These are phyloP conservation scores for Barnardius zonarius DNA, from an alignment of 2,113 vertebrate species.

Conservation along the genomic window DNA sequence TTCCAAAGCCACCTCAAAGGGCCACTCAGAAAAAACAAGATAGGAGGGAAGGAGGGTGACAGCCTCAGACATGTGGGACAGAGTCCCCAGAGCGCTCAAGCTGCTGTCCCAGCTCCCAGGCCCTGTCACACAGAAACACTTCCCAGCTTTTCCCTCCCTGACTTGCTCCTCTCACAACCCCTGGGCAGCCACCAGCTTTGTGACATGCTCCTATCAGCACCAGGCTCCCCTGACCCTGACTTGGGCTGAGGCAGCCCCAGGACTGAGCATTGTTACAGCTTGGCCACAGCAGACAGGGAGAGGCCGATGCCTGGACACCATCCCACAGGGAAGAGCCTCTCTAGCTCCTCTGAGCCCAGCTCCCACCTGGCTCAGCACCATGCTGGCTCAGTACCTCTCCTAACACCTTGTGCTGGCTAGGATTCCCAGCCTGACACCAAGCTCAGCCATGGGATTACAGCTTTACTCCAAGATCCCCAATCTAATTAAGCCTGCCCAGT, in stretches of 20 bases:
- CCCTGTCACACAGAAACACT: neutral
- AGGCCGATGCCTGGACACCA: neutral
- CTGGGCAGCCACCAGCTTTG: neutral
- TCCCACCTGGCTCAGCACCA: rapidly evolving
- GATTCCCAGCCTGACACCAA: neutral
- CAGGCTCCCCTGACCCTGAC: neutral
- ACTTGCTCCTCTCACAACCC: neutral
- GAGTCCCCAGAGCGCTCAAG: neutral
- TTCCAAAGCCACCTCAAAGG: neutral
- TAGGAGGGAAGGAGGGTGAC: neutral
- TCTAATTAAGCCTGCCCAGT: conserved; percentile 31
- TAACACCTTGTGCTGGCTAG: neutral
- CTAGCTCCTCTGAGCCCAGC: rapidly evolving
- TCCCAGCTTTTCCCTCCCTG: neutral
- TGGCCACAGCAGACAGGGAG: neutral
- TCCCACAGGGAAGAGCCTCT: neutral
- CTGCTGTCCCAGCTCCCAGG: neutral
- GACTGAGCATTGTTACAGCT: neutral
- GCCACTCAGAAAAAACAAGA: neutral
- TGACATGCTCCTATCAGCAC: neutral
- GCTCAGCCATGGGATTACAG: neutral
- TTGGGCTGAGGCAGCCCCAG: rapidly evolving
- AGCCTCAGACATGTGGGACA: neutral
- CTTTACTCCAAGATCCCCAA: neutral
- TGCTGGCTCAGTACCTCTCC: neutral